Percentiles rank a stretch among this genome's conserved stretches.
These are phyloP conservation scores for Pachydiplax longipennis DNA, from an alignment of 2,888 invertebrate genomes.

Conservation along the genomic window DNA sequence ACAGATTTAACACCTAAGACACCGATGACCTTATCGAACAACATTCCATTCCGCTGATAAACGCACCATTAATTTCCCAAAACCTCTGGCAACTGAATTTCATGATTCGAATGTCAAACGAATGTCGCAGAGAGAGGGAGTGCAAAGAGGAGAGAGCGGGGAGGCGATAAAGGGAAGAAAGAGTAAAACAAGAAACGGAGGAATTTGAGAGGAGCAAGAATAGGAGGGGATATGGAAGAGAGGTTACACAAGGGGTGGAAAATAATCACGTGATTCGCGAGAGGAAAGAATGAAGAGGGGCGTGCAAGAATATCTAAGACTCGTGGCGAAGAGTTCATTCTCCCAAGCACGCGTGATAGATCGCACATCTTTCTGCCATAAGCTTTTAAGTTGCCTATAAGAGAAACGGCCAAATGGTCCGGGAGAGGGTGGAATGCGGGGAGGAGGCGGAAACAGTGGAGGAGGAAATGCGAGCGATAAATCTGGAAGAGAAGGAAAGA, in stretches of 20 bases:
- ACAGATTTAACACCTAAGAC: too few relatives aligned
- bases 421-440: not conserved
- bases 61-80: too few relatives aligned
- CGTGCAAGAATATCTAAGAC: not conserved
- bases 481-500: not conserved
- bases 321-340: not conserved
- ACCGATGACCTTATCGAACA: too few relatives aligned
- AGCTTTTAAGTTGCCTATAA: not conserved
- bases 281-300: not conserved
- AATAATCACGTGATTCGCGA: not conserved
- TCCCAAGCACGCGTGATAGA: too few relatives aligned
- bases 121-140: not conserved
- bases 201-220: not conserved
- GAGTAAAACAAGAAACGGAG: not conserved
- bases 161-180: not conserved
- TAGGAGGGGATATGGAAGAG: not conserved
- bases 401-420: not conserved
- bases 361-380: too few relatives aligned
- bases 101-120: too few relatives aligned
- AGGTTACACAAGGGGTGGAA: not conserved
- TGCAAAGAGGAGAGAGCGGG: not conserved
- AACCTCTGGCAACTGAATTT: too few relatives aligned
- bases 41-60: too few relatives aligned
- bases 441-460: not conserved
- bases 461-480: not conserved